phyloP scores from a whole-genome alignment of 1,140 invertebrate species.

The Meloidogyne chitwoodi region DNA sequence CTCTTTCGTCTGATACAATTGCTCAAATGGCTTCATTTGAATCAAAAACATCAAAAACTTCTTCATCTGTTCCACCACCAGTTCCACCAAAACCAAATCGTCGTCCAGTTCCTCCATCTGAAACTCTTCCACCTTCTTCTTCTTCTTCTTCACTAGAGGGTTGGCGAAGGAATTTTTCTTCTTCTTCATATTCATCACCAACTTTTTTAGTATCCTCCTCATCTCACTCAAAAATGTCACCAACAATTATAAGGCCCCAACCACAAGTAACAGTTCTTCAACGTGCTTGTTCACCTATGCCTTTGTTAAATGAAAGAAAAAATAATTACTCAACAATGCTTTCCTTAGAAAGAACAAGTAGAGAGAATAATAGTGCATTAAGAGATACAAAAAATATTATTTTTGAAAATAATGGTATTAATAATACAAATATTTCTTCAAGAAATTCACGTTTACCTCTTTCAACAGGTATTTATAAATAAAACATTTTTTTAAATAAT shows the following conservation, averaged over 20 bases:
- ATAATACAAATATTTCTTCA: neutral
- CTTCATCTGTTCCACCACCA: constrained; percentile 2
- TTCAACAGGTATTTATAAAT: neutral
- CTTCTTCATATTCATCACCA: constrained; percentile 12
- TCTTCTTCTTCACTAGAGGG: neutral
- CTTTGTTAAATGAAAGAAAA: constrained; percentile 18
- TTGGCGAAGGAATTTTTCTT: neutral
- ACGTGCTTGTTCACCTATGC: constrained; percentile 39
- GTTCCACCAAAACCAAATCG: neutral
- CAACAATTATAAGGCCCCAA: constrained; percentile 45
- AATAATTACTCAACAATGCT: neutral
- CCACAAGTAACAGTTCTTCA: constrained; percentile 44
- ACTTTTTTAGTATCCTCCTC: neutral
- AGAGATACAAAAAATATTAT: neutral
- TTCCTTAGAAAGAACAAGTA: constrained; percentile 20
- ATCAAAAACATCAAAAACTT: neutral
- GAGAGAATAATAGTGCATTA: neutral
- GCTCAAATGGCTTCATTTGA: neutral
- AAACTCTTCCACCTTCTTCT: neutral
- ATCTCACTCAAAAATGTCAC: constrained; percentile 28
- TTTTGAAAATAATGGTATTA: neutral
- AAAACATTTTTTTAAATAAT: neutral
- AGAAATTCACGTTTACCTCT: constrained; percentile 14
- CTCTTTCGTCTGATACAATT: neutral
- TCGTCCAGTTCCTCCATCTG: neutral